Percentiles rank a stretch among this genome's conserved stretches.
Evolutionary conservation across 2,888 invertebrate species (phyloP).

Genomic region (Lissocephala sabroskyi): DNA sequence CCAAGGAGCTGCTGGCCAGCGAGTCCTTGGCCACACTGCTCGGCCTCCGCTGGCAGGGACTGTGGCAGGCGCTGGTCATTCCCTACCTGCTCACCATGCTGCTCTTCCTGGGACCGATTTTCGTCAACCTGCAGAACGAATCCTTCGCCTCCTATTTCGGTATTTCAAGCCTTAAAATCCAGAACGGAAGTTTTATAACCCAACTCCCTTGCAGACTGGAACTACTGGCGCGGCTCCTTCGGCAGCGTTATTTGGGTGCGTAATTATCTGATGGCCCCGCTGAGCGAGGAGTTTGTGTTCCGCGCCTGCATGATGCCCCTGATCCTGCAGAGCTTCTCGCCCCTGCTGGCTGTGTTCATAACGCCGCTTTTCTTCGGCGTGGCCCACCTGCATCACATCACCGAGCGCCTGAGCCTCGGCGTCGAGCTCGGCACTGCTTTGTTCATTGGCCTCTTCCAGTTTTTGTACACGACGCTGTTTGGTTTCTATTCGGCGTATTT

Average conservation of each 20-base stretch:
- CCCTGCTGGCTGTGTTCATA: slow-evolving; percentile 83
- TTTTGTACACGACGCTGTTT: slow-evolving; percentile 92
- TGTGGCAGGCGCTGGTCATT: slow-evolving; percentile 81
- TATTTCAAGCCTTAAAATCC: too few relatives aligned
- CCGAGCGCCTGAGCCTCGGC: slow-evolving; percentile 83
- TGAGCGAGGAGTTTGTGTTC: slow-evolving; percentile 97
- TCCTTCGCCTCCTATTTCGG: slow-evolving; percentile 80
- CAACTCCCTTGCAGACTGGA: slow-evolving; percentile 79
- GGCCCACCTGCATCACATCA: slow-evolving; percentile 94
- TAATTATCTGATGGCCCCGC: slow-evolving; percentile 91
- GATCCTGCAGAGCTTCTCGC: slow-evolving; percentile 85
- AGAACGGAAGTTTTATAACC: too few relatives aligned
- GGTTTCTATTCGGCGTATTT: slow-evolving; percentile 96
- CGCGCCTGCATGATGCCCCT: slow-evolving; percentile 96
- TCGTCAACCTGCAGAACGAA: slow-evolving; percentile 81
- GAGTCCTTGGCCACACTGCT: slow-evolving; percentile 80
- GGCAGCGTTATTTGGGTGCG: slow-evolving; percentile 88
- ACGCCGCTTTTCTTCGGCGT: slow-evolving; percentile 94
- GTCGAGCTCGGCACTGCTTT: slow-evolving; percentile 80
- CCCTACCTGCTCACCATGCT: slow-evolving; percentile 86
- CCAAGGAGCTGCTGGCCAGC: slow-evolving; percentile 76
- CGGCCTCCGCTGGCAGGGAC: slow-evolving; percentile 83
- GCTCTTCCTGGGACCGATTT: slow-evolving; percentile 87
- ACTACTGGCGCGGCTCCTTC: slow-evolving; percentile 81
- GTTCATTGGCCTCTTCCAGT: slow-evolving; percentile 87